phyloP scores from a whole-genome alignment of 2,113 vertebrate species.

The Petrocephalus microphthalmus region DNA sequence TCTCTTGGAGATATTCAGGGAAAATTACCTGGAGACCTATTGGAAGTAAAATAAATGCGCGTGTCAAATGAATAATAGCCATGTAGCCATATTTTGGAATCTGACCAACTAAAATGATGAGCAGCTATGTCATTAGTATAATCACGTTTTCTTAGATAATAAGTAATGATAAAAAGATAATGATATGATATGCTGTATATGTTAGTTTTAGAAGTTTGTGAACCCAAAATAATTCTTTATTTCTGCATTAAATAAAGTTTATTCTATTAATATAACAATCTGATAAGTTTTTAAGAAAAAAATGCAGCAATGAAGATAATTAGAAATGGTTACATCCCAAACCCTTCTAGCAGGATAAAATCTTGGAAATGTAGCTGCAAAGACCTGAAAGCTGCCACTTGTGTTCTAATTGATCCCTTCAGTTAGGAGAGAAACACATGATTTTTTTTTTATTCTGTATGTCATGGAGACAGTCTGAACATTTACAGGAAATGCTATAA shows the following conservation, averaged over 20 bases:
- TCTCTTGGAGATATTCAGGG: constrained; percentile 95
- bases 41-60: constrained; percentile 23
- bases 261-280: not conserved
- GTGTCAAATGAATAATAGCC: not conserved
- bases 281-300: not conserved
- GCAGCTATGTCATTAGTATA: not conserved
- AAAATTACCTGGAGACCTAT: constrained; percentile 97
- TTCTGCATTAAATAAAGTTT: not conserved
- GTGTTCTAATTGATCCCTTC: not conserved
- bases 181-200: not conserved
- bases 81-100: not conserved
- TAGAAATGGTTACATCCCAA: not conserved
- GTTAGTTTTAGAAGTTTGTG: not conserved
- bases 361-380: not conserved
- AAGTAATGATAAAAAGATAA: too few species aligned
- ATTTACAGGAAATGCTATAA: not conserved
- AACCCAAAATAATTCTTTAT: not conserved
- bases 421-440: not conserved
- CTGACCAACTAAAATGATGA: not conserved
- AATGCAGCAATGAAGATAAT: not conserved
- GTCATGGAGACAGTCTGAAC: not conserved
- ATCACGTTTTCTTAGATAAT: not conserved
- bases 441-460: not conserved
- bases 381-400: not conserved
- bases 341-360: not conserved